These are phyloP conservation scores for Myripristis jacobus DNA, from an alignment of 2,797 vertebrate species.

Conservation along the genomic window DNA sequence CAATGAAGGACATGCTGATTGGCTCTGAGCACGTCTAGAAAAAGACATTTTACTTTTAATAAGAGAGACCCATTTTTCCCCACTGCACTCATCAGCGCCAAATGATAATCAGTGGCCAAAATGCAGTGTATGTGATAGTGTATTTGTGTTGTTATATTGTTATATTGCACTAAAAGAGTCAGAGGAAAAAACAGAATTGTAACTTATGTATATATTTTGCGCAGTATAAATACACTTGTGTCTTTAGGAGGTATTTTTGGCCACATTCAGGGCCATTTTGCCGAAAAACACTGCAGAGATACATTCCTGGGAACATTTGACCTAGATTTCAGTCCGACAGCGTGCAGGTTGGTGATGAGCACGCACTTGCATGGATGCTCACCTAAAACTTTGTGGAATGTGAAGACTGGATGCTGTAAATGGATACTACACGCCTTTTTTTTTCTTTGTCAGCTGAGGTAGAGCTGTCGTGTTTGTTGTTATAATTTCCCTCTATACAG, in stretches of 20 bases:
- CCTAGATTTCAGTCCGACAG: slow-evolving; percentile 33
- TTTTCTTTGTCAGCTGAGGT: not conserved
- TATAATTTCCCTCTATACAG: too few species aligned
- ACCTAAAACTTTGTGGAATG: not conserved
- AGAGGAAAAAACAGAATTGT: not conserved
- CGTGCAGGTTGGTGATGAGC: not conserved
- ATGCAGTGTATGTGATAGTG: too few species aligned
- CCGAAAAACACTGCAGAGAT: not conserved
- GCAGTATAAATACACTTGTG: not conserved
- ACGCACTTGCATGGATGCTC: not conserved
- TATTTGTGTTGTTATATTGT: not conserved
- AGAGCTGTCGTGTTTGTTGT: not conserved
- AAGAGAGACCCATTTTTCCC: too few species aligned
- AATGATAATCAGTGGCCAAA: too few species aligned
- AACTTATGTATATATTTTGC: not conserved
- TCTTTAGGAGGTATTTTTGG: not conserved
- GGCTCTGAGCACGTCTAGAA: too few species aligned
- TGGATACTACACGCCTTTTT: not conserved
- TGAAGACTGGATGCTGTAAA: not conserved
- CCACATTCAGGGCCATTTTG: not conserved
- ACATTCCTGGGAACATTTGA: slow-evolving; percentile 46
- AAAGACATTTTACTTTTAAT: too few species aligned
- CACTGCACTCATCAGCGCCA: too few species aligned
- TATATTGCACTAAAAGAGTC: not conserved
- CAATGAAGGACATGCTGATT: too few species aligned